Conservation (phyloP, 2,888 invertebrate species). For the Mechanitis messenoides region DNA sequence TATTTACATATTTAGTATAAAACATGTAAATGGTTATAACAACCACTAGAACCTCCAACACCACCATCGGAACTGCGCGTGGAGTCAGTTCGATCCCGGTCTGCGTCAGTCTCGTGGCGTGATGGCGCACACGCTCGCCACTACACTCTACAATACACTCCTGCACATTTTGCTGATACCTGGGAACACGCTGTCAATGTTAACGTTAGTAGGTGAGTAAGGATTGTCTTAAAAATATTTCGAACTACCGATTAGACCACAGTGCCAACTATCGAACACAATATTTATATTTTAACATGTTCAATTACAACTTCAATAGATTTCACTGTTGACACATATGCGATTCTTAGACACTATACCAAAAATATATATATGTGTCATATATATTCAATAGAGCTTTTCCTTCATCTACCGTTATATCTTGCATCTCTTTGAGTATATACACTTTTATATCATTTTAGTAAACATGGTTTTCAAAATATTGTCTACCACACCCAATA, state of each 20-base stretch:
- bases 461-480: not conserved
- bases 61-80: conserved; percentile 63
- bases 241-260: too few species aligned
- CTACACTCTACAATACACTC: conserved; percentile 59
- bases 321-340: too few species aligned
- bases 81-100: conserved; percentile 52
- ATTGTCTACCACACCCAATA: not conserved
- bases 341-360: too few species aligned
- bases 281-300: too few species aligned
- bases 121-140: conserved; percentile 52
- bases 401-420: too few species aligned
- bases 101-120: conserved; percentile 56
- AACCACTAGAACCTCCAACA: conserved; percentile 58
- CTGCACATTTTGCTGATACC: conserved; percentile 47
- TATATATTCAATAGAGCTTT: too few species aligned
- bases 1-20: too few species aligned
- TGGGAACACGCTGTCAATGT: conserved; percentile 62
- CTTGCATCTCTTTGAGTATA: too few species aligned
- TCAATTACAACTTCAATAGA: too few species aligned
- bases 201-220: conserved; percentile 57
- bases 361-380: too few species aligned
- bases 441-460: too few species aligned
- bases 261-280: too few species aligned
- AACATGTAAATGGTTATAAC: not conserved
- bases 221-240: not conserved